A percentile compares a stretch with the other conserved stretches of the same genome.
These are phyloP conservation scores for Cosmia trapezina DNA, from an alignment of 2,888 invertebrate genomes.

Conservation along the genomic window DNA sequence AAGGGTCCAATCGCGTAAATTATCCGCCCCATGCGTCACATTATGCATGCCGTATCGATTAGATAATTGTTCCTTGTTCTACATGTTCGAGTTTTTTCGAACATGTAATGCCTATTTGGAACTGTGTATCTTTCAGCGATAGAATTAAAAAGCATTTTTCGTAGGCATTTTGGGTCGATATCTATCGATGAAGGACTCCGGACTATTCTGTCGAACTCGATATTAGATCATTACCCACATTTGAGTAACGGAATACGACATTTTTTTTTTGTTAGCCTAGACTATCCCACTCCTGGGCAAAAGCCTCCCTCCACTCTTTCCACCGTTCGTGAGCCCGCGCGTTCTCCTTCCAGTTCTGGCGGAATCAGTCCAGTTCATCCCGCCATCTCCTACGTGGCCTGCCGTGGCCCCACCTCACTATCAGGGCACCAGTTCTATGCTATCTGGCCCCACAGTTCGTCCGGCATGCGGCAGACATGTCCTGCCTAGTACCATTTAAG, in stretches of 20 bases:
- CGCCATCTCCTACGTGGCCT: too few species aligned
- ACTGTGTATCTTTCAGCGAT: slow-evolving; percentile 41
- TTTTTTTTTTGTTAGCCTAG: too few species aligned
- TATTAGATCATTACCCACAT: background rate
- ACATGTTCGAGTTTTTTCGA: slow-evolving; percentile 36
- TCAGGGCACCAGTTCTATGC: too few species aligned
- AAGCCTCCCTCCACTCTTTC: too few species aligned
- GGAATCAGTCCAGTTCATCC: too few species aligned
- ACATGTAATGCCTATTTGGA: slow-evolving; percentile 33
- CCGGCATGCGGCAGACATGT: too few species aligned
- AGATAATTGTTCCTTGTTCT: slow-evolving; percentile 36
- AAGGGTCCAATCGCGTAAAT: slow-evolving; percentile 6
- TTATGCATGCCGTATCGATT: slow-evolving; percentile 31
- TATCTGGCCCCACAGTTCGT: too few species aligned
- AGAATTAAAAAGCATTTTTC: slow-evolving; percentile 20
- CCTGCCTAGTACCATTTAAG: too few species aligned
- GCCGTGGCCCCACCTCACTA: too few species aligned
- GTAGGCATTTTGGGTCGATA: background rate
- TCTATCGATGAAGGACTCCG: background rate
- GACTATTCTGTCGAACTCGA: background rate
- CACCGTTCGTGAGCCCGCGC: too few species aligned
- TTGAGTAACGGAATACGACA: background rate
- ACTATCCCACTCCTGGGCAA: too few species aligned
- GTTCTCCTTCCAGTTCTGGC: too few species aligned
- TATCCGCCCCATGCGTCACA: background rate